Evolutionary conservation across 2,888 invertebrate genomes (phyloP), one percentile per base, ranked within the genome.

Genomic region (Cetonia aurata): DNA sequence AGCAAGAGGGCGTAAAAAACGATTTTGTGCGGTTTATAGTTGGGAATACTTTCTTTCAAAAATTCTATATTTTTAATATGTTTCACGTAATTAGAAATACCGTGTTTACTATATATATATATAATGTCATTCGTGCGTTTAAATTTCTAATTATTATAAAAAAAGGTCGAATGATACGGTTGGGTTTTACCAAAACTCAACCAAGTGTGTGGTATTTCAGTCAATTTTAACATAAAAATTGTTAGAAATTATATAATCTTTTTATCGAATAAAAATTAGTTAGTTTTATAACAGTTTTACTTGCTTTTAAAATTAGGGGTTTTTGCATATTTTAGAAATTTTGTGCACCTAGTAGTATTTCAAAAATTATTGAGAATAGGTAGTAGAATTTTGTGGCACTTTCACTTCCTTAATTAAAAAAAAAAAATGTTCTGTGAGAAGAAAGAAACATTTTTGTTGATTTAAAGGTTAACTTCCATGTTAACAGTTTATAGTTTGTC

Each of bases 31-130:
- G 67, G 44, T 52, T 56, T 56, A 4, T 25, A 13, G 31, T 17
- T 44, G 37, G 42, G 55, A 55, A 52, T 66, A 53, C 41, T 41
- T 66, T 60, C 62, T 48, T 62, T 62, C 15, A 31, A 62, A 62
- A 62, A 56, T 17, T 10, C 12, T 3, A 59, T 44, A 59, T 42
- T 41, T 44, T 15, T 15, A 37, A 52, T 66, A 53, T 46, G 2
- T 13, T 19, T 6, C 17, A 19, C 12, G 13, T 15, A 13, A 13
- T 6, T 15, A 37, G 15, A 1, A 37, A 17, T 53, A 15, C 1
- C 15, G 10, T 12, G 46, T 66, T 33, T 41, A 13, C 17, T 50
- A n/a, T 4, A 25, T 15, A 37, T 50, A n/a, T 4, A 25, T 15
- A 37, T 44, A 60, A 25, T 33, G 52, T 42, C 17, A 42, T 17